Evolutionary conservation across 2,888 invertebrate species (phyloP), one percentile per base, ranked within the genome.

Genomic region (Lymantria monacha): DNA sequence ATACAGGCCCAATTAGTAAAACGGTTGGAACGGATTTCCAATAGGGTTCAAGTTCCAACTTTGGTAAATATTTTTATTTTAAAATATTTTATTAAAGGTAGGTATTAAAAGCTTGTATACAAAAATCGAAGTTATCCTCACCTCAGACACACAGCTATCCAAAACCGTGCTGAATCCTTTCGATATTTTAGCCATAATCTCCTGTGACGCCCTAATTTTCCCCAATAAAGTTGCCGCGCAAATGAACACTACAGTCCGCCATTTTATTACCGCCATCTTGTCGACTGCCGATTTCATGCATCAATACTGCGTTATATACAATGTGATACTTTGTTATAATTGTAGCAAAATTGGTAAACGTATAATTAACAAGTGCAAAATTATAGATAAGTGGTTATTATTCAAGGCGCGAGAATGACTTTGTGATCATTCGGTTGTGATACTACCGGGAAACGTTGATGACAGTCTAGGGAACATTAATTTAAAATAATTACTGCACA

Each of bases 101-200:
- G n/a, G n/a, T n/a, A n/a, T n/a, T n/a, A n/a, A n/a, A n/a, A n/a
- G n/a, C n/a, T n/a, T n/a, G n/a, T n/a, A n/a, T n/a, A n/a, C n/a
- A n/a, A 22, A 22, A 22, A 22, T 22, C 5, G 2, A 22, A 33
- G 22, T n/a, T n/a, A 12, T 38, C 11, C 38, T 38, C 12, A 38
- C 38, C 38, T 38, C 86, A 45, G 59, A 67, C 55, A 82, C 85
- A 59, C 90, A 90, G 9, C 74, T 59, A 0, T 84, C 76, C 36
- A 87, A 38, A 1, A 69, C 80, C 22, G 72, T 73, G 0, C 66
- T 51, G 46, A 90, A 89, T 0, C 83, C 81, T 0, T 62, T 57
- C 0, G 83, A 75, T 51, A 90, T 48, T 22, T 85, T 83, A 45
- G 74, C 71, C 69, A 90, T 64, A 2, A 90, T 40, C 43, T 88